phyloP scores from a whole-genome alignment of 2,797 vertebrate genomes.

The Phataginus tetradactyla region DNA sequence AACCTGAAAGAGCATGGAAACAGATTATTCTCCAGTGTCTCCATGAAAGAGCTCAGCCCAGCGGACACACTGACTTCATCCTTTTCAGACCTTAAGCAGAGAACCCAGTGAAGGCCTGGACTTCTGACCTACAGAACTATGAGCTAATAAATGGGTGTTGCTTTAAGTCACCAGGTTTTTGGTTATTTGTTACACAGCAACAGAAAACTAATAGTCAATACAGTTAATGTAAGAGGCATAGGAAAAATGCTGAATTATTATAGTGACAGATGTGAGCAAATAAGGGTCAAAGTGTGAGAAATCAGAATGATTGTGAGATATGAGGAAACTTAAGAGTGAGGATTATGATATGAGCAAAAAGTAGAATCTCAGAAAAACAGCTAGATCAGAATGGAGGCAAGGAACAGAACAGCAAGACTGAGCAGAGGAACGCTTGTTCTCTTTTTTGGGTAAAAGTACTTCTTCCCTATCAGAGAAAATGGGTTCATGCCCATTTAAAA shows the following conservation, averaged over 20 bases:
- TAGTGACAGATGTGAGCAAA: not conserved
- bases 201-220: not conserved
- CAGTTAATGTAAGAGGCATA: not conserved
- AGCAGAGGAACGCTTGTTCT: not conserved
- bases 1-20: not conserved
- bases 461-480: not conserved
- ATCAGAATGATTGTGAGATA: not conserved
- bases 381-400: not conserved
- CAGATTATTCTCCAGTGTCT: not conserved
- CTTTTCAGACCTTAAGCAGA: not conserved
- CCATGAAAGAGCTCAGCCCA: not conserved
- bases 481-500: not conserved
- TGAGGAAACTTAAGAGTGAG: not conserved
- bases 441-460: too few species aligned
- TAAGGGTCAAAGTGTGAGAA: not conserved
- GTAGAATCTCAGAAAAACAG: not conserved
- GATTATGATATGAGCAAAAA: not conserved
- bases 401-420: not conserved
- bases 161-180: not conserved
- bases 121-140: not conserved
- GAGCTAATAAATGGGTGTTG: not conserved
- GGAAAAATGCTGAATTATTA: not conserved
- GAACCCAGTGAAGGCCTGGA: not conserved
- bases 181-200: not conserved
- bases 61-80: not conserved